Conservation (phyloP, 2,888 invertebrate genomes). For the Chrysomela aeneicollis region DNA sequence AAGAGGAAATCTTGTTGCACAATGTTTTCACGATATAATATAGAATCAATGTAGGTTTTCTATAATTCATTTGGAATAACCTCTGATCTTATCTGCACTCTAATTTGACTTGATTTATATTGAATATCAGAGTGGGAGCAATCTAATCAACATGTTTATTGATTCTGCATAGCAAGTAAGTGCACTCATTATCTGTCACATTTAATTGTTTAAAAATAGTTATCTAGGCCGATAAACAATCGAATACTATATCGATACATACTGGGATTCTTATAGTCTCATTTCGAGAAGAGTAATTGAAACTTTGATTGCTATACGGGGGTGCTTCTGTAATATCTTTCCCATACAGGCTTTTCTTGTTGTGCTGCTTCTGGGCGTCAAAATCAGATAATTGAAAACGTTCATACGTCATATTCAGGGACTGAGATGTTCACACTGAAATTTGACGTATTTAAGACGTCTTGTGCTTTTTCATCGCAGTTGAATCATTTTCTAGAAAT, state of each 20-base stretch:
- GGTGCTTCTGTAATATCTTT: background rate
- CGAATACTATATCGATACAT: background rate
- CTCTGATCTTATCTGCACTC: background rate
- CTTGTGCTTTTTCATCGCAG: no score
- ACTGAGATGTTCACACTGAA: no score
- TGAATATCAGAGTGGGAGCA: slow-evolving; percentile 1
- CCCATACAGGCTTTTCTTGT: background rate
- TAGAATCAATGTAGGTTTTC: background rate
- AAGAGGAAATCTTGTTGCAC: background rate
- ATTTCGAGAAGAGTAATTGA: background rate
- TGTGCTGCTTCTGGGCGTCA: no score
- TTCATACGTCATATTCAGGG: no score
- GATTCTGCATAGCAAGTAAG: background rate
- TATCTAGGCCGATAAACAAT: background rate
- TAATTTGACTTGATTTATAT: no score
- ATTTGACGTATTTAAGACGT: no score
- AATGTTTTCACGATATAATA: background rate
- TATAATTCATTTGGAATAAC: background rate
- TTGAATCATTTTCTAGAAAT: no score
- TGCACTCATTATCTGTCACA: background rate
- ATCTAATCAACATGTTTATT: background rate
- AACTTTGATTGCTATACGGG: background rate
- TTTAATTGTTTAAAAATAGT: slow-evolving; percentile 3
- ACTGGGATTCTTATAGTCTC: background rate
- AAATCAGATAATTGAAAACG: no score